phyloP scores from a whole-genome alignment of 2,113 vertebrate genomes.

The Mixornis gularis region DNA sequence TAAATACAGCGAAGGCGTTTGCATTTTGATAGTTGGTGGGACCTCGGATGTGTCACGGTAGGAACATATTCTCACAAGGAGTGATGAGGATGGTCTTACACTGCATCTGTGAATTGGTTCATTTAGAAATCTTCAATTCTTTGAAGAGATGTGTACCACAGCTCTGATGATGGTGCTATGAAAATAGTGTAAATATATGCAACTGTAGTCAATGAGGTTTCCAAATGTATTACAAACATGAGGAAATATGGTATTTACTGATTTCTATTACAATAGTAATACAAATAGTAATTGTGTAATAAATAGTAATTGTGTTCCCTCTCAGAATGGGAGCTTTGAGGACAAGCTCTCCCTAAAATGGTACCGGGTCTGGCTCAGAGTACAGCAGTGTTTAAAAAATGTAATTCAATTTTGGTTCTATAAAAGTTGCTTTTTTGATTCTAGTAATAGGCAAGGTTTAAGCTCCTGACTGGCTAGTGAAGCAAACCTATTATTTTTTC shows the following conservation, averaged over 20 bases:
- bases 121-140: not conserved
- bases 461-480: not conserved
- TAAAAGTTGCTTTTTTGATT: not conserved
- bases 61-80: not conserved
- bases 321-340: not conserved
- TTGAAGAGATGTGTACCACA: not conserved
- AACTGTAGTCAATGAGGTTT: not conserved
- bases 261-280: not conserved
- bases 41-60: fast-evolving
- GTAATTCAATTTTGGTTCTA: not conserved
- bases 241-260: not conserved
- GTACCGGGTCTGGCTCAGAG: not conserved
- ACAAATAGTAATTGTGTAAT: no score
- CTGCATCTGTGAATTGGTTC: not conserved
- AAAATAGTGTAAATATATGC: not conserved
- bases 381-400: not conserved
- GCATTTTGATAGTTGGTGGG: not conserved
- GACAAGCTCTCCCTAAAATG: not conserved
- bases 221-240: not conserved
- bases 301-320: not conserved
- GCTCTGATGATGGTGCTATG: not conserved
- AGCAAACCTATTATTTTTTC: not conserved
- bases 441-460: not conserved
- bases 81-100: not conserved
- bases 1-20: not conserved